Conservation (phyloP, 2,797 vertebrate species). For the Propithecus deckenii region DNA sequence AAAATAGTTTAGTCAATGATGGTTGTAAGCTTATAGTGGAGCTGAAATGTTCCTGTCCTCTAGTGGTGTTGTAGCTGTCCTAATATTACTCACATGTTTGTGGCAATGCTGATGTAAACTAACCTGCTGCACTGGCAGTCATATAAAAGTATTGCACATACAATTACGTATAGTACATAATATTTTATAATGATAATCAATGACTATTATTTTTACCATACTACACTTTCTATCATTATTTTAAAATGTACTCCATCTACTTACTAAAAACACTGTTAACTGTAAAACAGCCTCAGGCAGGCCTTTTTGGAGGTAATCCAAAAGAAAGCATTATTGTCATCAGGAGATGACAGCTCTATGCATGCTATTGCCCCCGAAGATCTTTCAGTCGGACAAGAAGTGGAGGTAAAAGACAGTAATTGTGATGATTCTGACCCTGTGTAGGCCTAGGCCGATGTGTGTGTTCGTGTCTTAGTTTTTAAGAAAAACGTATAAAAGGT, state of each 20-base stretch:
- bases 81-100: not conserved
- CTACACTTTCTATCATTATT: not conserved
- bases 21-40: not conserved
- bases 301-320: not conserved
- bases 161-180: not conserved
- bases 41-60: not conserved
- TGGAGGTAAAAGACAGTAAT: not conserved
- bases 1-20: not conserved
- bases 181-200: not conserved
- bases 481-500: not conserved
- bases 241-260: not conserved
- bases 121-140: not conserved
- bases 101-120: not conserved
- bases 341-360: not conserved
- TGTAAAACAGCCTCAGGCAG: not conserved
- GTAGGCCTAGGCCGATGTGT: not conserved
- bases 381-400: not conserved
- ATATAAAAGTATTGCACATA: not conserved
- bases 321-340: not conserved
- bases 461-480: not conserved
- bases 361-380: not conserved
- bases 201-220: not conserved
- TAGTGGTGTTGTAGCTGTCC: not conserved
- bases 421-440: not conserved
- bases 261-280: not conserved